Evolutionary conservation across 2,888 invertebrate genomes (phyloP).

Genomic region (Nephrocerus scutellatus): DNA sequence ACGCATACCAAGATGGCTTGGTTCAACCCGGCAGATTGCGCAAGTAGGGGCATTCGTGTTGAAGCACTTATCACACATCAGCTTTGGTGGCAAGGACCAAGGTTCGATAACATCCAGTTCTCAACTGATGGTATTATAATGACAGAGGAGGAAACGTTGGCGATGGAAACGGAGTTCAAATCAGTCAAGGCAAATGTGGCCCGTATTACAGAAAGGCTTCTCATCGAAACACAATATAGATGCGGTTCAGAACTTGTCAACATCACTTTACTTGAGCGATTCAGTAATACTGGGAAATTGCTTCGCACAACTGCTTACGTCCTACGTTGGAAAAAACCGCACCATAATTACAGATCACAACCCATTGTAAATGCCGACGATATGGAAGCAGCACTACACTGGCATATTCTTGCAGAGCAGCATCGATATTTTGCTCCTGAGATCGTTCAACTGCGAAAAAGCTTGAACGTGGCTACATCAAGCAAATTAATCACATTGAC

Average conservation of each 20-base stretch:
- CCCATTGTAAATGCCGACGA: conserved; percentile 3
- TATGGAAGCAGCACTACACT: conserved; percentile 4
- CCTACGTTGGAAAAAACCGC: conserved; percentile 6
- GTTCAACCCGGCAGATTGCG: neutral
- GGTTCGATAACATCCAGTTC: neutral
- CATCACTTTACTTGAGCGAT: conserved; percentile 1
- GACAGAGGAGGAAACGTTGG: neutral
- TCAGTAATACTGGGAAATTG: neutral
- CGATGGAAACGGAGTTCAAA: conserved; percentile 5
- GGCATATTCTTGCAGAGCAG: conserved; percentile 7
- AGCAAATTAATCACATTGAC: conserved; percentile 1
- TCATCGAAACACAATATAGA: conserved; percentile 3
- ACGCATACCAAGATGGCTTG: conserved; percentile 14
- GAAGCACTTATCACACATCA: neutral
- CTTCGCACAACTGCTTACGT: conserved; percentile 4
- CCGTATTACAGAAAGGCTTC: neutral
- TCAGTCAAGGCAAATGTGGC: conserved; percentile 1
- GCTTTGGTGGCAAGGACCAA: conserved; percentile 8
- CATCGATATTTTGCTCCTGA: conserved; percentile 3
- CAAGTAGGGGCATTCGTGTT: conserved; percentile 2
- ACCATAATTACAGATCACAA: conserved; percentile 1
- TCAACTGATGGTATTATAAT: neutral
- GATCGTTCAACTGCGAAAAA: conserved; percentile 4
- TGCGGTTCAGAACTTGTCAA: neutral
- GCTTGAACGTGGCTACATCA: conserved; percentile 2